Conservation (phyloP, 2,888 invertebrate species). For the Scaptomyza tumidula region DNA sequence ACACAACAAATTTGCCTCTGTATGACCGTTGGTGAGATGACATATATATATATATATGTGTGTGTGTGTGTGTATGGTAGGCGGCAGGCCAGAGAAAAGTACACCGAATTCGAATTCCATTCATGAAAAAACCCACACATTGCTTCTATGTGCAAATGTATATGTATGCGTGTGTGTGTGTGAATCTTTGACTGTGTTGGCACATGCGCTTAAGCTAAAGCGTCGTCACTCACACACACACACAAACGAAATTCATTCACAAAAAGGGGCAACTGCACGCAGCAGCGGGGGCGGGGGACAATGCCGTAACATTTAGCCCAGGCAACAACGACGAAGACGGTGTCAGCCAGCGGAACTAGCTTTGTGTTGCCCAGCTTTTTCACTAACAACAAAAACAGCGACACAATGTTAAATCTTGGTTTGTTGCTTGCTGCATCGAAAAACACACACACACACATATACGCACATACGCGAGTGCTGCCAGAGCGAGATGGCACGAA, state of each 20-base stretch:
- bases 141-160: slow-evolving; percentile 42
- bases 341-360: slow-evolving; percentile 67
- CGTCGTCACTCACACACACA: slow-evolving; percentile 54
- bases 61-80: slow-evolving; percentile 42
- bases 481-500: slow-evolving; percentile 54
- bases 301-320: slow-evolving; percentile 73
- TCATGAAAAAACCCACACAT: slow-evolving; percentile 81
- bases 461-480: slow-evolving; percentile 52
- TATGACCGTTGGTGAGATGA: slow-evolving; percentile 40
- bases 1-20: slow-evolving; percentile 56
- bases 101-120: slow-evolving; percentile 80
- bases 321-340: slow-evolving; percentile 30
- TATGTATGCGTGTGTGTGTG: slow-evolving; percentile 27
- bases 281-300: slow-evolving; percentile 52
- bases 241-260: slow-evolving; percentile 75
- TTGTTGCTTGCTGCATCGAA: slow-evolving; percentile 68
- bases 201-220: slow-evolving; percentile 68
- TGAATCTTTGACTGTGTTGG: slow-evolving; percentile 53
- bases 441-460: slow-evolving; percentile 45
- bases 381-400: slow-evolving; percentile 34
- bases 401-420: slow-evolving; percentile 60
- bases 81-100: slow-evolving; percentile 73
- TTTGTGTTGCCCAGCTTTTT: slow-evolving; percentile 58
- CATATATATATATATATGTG: slow-evolving; percentile 12
- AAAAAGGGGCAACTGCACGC: slow-evolving; percentile 72